A percentile compares a stretch with the other conserved stretches of the same genome.
These are phyloP conservation scores for Geophilus truncorum DNA, from an alignment of 2,888 invertebrate genomes.

Conservation along the genomic window DNA sequence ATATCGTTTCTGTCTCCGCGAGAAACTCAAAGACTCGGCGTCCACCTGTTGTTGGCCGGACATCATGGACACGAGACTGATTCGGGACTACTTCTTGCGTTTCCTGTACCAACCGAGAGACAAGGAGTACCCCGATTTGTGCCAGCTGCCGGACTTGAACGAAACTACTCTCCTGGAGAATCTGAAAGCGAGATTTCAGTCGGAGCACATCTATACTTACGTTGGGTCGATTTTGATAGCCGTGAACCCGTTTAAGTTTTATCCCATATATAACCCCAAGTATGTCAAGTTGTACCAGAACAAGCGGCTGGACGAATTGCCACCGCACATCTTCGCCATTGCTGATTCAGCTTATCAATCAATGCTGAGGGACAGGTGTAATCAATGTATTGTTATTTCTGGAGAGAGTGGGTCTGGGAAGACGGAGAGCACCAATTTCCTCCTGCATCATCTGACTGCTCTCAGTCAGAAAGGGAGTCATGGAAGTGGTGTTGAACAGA, in stretches of 20 bases:
- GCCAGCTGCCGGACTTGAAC: conserved; percentile 90
- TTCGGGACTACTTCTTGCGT: conserved; percentile 84
- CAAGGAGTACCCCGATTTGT: conserved; percentile 90
- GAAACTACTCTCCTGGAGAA: conserved; percentile 89
- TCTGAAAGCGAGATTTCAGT: conserved; percentile 77
- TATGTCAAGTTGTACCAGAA: conserved; percentile 94
- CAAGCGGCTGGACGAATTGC: conserved; percentile 80
- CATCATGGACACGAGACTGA: conserved; percentile 77
- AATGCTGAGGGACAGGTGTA: conserved; percentile 84
- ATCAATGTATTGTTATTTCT: conserved; percentile 92
- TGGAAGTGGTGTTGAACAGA: conserved; percentile 94
- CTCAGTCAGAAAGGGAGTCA: conserved; percentile 90
- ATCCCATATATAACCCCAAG: conserved; percentile 96
- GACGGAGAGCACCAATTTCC: conserved; percentile 92
- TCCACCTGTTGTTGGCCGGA: too few species aligned
- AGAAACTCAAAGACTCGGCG: conserved; percentile 59
- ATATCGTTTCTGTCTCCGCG: conserved; percentile 76
- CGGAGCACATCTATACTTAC: conserved; percentile 92
- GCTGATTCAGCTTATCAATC: conserved; percentile 91
- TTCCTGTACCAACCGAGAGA: conserved; percentile 88
- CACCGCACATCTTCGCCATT: conserved; percentile 95
- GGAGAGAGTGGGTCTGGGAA: conserved; percentile 95
- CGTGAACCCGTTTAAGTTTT: conserved; percentile 74
- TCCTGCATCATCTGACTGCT: conserved; percentile 89
- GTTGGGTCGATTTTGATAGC: conserved; percentile 94